Evolutionary conservation across 2,113 vertebrate species (phyloP), one percentile per base, ranked within the genome.

Genomic region (Sarotherodon lohbergeri): DNA sequence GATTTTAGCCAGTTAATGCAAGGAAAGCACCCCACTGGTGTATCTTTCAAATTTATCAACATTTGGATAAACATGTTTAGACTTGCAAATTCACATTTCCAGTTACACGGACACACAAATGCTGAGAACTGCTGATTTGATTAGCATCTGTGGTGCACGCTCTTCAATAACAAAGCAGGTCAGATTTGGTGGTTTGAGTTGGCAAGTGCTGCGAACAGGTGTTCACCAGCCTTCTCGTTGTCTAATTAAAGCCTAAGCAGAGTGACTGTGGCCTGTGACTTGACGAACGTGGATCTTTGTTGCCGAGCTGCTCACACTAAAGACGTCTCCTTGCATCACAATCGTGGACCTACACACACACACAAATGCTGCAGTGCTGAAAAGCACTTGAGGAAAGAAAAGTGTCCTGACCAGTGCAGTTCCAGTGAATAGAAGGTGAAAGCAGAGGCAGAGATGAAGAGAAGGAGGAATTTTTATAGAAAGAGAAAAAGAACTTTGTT

Each of bases 191-290:
- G 46, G 73, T 78, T 78, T 5, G 46, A 52, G 73, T 78, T 34
- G 27, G 78, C 32, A 24, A 36, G 32, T 11, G 32, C n/a, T 36
- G 54, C 13, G 11, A 55, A 78, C 73, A 78, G 73, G 14, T 84
- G 36, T 34, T 32, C 82, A 59, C 22, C 36, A 78, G 39, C 29
- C 34, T 52, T 57, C 12, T 61, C 82, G 88, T 92, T 89, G 80
- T 92, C 84, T 90, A 91, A 95, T 94, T 91, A 91, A 91, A 93
- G 89, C 90, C 76, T 84, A 52, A 82, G 52, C 24, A 82, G 43
- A 68, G 34, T 68, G 71, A 91, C 86, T 85, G 81, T 86, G 88
- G 61, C 19, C 36, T 43, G 24, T 9, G 61, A 86, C 29, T 80
- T 2, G 36, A 24, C 3, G 43, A 46, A 87, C 43, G 46, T 34